Percentiles rank a stretch among this genome's conserved stretches.
Conservation (phyloP, 2,888 invertebrate species). For the Parascotia fuliginaria region DNA sequence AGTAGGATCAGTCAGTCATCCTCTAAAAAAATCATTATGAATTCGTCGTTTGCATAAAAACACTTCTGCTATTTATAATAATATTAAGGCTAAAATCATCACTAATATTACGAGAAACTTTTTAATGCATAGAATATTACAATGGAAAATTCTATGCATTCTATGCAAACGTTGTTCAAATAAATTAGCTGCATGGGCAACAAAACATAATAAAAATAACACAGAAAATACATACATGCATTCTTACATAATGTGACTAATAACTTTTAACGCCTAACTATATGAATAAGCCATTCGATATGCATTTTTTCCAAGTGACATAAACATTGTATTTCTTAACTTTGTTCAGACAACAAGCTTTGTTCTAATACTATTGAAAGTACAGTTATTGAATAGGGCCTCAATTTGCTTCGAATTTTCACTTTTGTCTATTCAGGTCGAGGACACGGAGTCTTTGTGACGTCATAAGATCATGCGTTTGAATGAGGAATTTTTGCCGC, state of each 20-base stretch:
- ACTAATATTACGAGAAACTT: too few relatives aligned
- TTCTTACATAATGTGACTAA: slow-evolving; percentile 20
- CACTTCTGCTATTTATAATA: too few relatives aligned
- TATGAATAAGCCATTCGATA: slow-evolving; percentile 30
- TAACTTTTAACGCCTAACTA: slow-evolving; percentile 32
- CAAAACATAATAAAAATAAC: slow-evolving; percentile 1
- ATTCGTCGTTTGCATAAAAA: too few relatives aligned
- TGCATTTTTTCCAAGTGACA: slow-evolving; percentile 32
- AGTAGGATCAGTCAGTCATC: too few relatives aligned
- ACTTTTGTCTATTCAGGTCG: slow-evolving; percentile 74
- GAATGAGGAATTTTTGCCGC: slow-evolving; percentile 37
- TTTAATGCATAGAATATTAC: too few relatives aligned
- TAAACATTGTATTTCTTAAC: slow-evolving; percentile 32
- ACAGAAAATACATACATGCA: not conserved
- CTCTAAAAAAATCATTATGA: too few relatives aligned
- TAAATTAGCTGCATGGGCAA: too few relatives aligned
- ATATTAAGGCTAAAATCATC: too few relatives aligned
- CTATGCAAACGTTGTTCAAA: too few relatives aligned
- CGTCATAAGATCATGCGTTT: slow-evolving; percentile 48
- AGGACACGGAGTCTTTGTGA: slow-evolving; percentile 65
- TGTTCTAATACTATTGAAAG: slow-evolving; percentile 5
- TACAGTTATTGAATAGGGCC: slow-evolving; percentile 33
- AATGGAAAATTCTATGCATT: too few relatives aligned
- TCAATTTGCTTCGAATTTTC: slow-evolving; percentile 70
- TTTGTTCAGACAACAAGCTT: not conserved